These are phyloP conservation scores for Xenopus tropicalis DNA, from an alignment of 2,113 vertebrate species.

Conservation along the genomic window DNA sequence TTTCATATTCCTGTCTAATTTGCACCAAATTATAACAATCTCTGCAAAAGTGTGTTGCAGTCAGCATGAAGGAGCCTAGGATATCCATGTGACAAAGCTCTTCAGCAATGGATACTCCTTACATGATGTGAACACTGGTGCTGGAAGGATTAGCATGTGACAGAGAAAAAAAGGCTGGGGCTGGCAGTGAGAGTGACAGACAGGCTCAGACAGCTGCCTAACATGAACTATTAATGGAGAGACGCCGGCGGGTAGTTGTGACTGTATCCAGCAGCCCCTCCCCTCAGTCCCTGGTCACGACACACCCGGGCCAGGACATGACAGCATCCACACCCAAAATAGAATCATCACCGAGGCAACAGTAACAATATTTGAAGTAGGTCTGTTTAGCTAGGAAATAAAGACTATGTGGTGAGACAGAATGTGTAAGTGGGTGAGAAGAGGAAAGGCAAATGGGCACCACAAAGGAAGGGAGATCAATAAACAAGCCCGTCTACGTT, in stretches of 20 bases:
- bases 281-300: conserved; percentile 11
- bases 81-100: background rate
- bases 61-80: too few species aligned
- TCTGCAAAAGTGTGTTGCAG: too few species aligned
- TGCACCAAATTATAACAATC: too few species aligned
- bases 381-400: conserved; percentile 35
- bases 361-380: conserved; percentile 26
- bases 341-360: conserved; percentile 18
- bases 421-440: background rate
- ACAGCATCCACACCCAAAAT: conserved; percentile 37
- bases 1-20: too few species aligned
- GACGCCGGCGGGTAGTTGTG: background rate
- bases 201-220: conserved; percentile 33
- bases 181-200: conserved; percentile 7
- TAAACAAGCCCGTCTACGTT: background rate
- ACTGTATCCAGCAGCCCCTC: background rate
- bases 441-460: background rate
- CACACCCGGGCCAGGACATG: conserved; percentile 38
- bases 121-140: background rate
- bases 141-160: background rate
- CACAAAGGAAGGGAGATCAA: background rate
- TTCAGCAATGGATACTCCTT: too few species aligned
- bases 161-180: background rate
- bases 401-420: conserved; percentile 12
- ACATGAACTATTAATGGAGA: conserved; percentile 20